Conservation (phyloP, 2,888 invertebrate species). For the Belgica antarctica region DNA sequence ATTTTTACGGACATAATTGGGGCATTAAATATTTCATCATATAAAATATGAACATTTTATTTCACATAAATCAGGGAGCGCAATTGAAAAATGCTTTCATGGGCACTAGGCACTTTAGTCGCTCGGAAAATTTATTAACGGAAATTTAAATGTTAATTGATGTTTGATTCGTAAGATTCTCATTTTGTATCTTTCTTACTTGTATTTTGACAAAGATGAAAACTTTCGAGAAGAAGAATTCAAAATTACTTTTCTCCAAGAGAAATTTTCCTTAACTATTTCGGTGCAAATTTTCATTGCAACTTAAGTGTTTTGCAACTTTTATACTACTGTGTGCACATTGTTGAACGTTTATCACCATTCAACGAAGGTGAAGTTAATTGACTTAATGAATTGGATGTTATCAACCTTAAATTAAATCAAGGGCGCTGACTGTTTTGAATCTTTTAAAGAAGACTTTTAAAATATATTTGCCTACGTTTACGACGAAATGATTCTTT, state of each 20-base stretch:
- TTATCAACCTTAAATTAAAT: background rate
- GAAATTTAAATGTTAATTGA: background rate
- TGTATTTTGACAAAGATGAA: background rate
- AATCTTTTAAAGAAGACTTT: background rate
- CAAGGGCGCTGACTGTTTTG: too few relatives aligned
- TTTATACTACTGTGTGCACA: background rate
- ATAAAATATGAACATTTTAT: too few relatives aligned
- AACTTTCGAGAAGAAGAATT: background rate
- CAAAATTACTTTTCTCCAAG: conserved; percentile 12
- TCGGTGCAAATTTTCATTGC: conserved; percentile 19
- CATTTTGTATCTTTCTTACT: too few relatives aligned
- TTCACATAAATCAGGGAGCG: too few relatives aligned
- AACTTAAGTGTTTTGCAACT: conserved; percentile 2
- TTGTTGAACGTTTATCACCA: conserved; percentile 4
- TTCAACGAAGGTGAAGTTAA: conserved; percentile 9
- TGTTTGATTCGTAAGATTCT: too few relatives aligned
- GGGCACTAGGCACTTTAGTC: too few relatives aligned
- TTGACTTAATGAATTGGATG: background rate
- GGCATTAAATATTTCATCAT: too few relatives aligned
- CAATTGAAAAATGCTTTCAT: too few relatives aligned
- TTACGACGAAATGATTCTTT: too few relatives aligned
- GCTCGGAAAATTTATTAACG: too few relatives aligned
- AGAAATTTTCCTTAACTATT: conserved; percentile 11
- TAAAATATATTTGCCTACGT: background rate
- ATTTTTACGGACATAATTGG: too few relatives aligned